Conservation (phyloP, 2,797 vertebrate species). For the Coracias cyanogaster region DNA sequence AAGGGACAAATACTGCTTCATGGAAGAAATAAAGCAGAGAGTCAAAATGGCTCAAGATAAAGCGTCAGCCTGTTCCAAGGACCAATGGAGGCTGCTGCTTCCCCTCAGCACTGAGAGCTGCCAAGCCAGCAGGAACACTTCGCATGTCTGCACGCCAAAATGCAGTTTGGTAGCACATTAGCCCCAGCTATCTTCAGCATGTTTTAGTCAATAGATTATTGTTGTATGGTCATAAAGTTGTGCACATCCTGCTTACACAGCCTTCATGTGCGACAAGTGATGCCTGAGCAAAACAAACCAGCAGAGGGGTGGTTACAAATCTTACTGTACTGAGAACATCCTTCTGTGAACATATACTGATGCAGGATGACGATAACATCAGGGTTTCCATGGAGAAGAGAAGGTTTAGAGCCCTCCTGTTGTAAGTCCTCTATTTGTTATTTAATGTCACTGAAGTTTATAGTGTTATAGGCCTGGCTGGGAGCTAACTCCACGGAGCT, state of each 20-base stretch:
- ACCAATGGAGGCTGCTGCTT: accelerated
- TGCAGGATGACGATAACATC: accelerated
- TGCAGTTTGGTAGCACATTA: background rate
- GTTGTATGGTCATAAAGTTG: background rate
- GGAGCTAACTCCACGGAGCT: background rate
- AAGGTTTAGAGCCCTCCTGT: background rate
- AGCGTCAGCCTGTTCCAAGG: background rate
- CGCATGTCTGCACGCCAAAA: background rate
- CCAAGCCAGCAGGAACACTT: background rate
- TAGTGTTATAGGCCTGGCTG: background rate
- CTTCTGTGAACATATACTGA: background rate
- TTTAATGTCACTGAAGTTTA: background rate
- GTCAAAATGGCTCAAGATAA: background rate
- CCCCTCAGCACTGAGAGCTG: background rate
- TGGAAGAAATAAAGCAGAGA: background rate
- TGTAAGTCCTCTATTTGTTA: background rate
- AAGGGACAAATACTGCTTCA: background rate
- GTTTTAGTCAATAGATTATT: background rate
- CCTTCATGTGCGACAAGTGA: background rate
- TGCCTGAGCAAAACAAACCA: background rate
- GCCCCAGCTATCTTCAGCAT: background rate
- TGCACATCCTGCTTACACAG: background rate
- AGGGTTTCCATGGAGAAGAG: background rate
- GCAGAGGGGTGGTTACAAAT: background rate
- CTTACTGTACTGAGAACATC: background rate